Conservation (phyloP, 2,888 invertebrate species). For the Theristus sp. region DNA sequence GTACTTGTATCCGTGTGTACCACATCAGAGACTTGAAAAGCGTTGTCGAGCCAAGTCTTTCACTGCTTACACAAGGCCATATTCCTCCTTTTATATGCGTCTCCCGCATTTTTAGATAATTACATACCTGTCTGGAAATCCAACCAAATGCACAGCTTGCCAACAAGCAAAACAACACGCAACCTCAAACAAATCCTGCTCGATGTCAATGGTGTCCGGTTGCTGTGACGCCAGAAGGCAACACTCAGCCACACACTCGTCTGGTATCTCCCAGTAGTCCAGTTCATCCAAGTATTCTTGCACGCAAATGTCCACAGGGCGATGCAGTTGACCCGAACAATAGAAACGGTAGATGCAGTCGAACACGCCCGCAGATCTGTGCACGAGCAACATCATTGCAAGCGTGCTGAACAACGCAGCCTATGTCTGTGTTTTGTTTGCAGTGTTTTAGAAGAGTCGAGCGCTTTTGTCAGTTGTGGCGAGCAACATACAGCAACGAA, state of each 20-base stretch:
- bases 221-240: constrained; percentile 11
- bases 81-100: no score
- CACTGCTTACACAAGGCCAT: no score
- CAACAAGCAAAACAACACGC: no score
- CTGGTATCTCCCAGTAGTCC: constrained; percentile 23
- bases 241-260: constrained; percentile 13
- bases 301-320: constrained; percentile 25
- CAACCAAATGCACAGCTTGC: no score
- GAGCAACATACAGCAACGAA: not conserved
- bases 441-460: no score
- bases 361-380: not conserved
- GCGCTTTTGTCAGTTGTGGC: not conserved
- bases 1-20: no score
- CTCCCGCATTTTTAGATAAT: no score
- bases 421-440: not conserved
- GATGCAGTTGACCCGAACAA: constrained; percentile 17
- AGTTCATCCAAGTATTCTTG: constrained; percentile 16
- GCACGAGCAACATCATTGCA: not conserved
- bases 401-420: no score
- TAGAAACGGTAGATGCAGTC: not conserved
- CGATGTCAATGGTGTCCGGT: not conserved
- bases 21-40: no score
- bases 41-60: no score
- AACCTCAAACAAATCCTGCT: not conserved
- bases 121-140: no score